phyloP scores from a whole-genome alignment of 1,140 invertebrate genomes.

The Pachyrhynchus sulphureomaculatus region DNA sequence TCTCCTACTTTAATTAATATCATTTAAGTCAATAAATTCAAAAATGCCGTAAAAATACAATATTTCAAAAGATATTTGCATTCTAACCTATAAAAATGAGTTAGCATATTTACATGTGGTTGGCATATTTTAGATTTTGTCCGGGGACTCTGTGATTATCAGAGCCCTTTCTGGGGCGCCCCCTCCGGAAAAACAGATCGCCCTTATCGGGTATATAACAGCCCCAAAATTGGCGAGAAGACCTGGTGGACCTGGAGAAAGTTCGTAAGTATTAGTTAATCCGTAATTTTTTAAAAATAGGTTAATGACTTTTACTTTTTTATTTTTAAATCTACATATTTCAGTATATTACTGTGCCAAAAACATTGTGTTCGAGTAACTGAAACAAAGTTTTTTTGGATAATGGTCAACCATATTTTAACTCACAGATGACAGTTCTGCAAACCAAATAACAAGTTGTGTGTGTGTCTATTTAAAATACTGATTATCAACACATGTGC shows the following conservation, averaged over 20 bases:
- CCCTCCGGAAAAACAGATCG: conserved; percentile 88
- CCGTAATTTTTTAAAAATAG: background rate
- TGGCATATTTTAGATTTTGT: conserved; percentile 69
- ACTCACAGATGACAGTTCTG: no score
- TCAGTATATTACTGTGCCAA: conserved; percentile 15
- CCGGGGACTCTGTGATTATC: conserved; percentile 88
- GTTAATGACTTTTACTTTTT: background rate
- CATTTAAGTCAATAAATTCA: conserved; percentile 13
- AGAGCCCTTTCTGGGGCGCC: conserved; percentile 79
- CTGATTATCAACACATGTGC: no score
- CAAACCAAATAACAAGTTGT: no score
- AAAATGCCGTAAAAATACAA: conserved; percentile 11
- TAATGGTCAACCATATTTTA: no score
- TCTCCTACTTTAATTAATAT: conserved; percentile 6
- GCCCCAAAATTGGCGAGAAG: conserved; percentile 88
- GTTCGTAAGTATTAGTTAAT: conserved; percentile 51
- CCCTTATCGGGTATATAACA: conserved; percentile 84
- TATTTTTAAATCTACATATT: conserved; percentile 8
- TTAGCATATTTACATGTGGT: conserved; percentile 34
- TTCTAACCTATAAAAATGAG: conserved; percentile 27
- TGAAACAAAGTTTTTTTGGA: no score
- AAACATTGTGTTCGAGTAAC: no score
- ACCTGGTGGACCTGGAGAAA: conserved; percentile 54
- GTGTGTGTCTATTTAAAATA: no score
- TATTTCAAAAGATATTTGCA: conserved; percentile 10